phyloP scores from a whole-genome alignment of 35 echinoderm and acorn worm genomes.

The Diadema setosum region DNA sequence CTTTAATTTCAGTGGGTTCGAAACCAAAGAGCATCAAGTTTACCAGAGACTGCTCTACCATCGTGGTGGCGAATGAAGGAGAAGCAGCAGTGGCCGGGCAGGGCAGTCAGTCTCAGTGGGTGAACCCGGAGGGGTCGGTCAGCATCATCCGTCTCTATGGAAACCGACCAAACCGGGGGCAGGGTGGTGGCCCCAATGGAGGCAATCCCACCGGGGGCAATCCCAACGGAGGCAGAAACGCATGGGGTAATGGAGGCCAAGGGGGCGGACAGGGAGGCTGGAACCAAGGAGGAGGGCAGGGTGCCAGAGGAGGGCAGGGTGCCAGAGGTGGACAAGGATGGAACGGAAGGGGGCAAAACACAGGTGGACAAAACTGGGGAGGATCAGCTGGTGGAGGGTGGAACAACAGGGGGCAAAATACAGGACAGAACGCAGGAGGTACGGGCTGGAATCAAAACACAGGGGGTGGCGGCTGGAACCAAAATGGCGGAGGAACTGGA shows the following conservation, averaged over 20 bases:
- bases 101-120: background rate
- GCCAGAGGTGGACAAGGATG: background rate
- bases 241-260: background rate
- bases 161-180: background rate
- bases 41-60: conserved; percentile 51
- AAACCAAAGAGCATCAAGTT: conserved; percentile 76
- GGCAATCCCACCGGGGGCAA: background rate
- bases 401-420: background rate
- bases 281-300: background rate
- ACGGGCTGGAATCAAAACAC: background rate
- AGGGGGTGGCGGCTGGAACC: background rate
- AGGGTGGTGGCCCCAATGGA: background rate
- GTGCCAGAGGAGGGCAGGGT: background rate
- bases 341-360: background rate
- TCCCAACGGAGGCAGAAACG: background rate
- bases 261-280: background rate
- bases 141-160: conserved; percentile 32
- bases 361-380: background rate
- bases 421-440: background rate
- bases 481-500: background rate
- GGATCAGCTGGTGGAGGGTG: background rate
- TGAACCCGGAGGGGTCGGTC: conserved; percentile 70
- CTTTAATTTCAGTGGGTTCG: conserved; percentile 36
- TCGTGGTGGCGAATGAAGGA: conserved; percentile 78
- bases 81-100: conserved; percentile 14